Base-by-base conservation (phyloP, 2,113 vertebrate species). In the Thymallus thymallus region DNA sequence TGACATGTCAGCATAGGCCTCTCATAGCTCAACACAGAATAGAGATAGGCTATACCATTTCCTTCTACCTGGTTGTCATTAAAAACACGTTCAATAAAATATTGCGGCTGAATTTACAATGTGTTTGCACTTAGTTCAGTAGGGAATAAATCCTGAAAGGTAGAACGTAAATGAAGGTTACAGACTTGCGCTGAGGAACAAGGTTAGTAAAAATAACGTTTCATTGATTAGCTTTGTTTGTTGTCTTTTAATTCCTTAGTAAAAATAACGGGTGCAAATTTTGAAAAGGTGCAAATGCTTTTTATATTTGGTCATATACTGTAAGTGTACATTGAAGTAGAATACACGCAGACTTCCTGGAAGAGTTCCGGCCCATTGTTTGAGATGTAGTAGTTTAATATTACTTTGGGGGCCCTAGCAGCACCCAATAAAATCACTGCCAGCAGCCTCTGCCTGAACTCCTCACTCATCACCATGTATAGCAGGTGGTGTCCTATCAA, bases 401-500 rank as follows among this genome's bases (percentile, higher is more conserved):
- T 85, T 10, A 41, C 76, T 51, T 64, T 80, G 78, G 84, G 79
- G 76, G 75, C 72, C 85, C 63, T 78, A 80, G 66, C 75, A 81
- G 72, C 72, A 22, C 13, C 88, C 88, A 89, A 85, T 86, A 84
- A 84, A 72, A 84, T 74, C 45, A 20, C 24, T 76, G 86, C 88
- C 89, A 89, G 85, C 81, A 76, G 79, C 65, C 78, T 83, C 79
- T 84, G 84, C 85, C 84, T 84, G 76, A 89, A 88, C 86, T 86
- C 81, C 72, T 90, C 90, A 91, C 86, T 90, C 87, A 85, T 86
- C 90, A 86, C 80, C n/a, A n/a, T n/a, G n/a, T 76, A 63, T 75
- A 90, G 87, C 90, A 90, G 89, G 88, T 90, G 89, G 80, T 84
- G 81, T 81, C 76, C 85, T 80, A 83, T 77, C 77, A 85, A n/a